Evolutionary conservation across 2,113 vertebrate genomes (phyloP).

Genomic region (Tetraodon nigroviridis): DNA sequence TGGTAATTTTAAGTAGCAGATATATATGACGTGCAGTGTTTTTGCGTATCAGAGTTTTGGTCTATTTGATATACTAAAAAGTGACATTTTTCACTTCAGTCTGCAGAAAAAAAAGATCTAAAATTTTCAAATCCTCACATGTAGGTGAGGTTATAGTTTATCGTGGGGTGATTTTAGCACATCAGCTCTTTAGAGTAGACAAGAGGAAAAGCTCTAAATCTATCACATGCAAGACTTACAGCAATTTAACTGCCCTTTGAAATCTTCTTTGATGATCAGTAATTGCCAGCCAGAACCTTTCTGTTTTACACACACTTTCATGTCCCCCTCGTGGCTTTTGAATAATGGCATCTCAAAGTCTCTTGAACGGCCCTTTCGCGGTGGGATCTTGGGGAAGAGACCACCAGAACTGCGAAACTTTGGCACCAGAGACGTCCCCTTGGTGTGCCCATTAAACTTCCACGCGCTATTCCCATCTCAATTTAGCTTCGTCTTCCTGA

Average conservation of each 20-base stretch:
- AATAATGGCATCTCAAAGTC: slow-evolving; percentile 67
- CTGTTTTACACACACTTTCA: slow-evolving; percentile 61
- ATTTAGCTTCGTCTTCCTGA: slow-evolving; percentile 71
- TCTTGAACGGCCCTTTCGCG: slow-evolving; percentile 59
- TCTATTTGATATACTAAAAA: slow-evolving; percentile 68
- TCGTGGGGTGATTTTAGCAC: slow-evolving; percentile 35
- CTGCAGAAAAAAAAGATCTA: slow-evolving; percentile 40
- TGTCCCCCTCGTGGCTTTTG: slow-evolving; percentile 60
- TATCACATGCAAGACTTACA: slow-evolving; percentile 48
- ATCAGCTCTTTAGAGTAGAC: slow-evolving; percentile 49
- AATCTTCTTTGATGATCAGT: slow-evolving; percentile 59
- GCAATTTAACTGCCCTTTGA: slow-evolving; percentile 63
- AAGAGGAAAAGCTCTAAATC: slow-evolving; percentile 59
- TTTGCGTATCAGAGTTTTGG: slow-evolving; percentile 40
- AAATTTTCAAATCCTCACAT: slow-evolving; percentile 13
- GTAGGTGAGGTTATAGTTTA: slow-evolving; percentile 32
- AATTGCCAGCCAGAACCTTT: slow-evolving; percentile 54
- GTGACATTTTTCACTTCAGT: slow-evolving; percentile 54
- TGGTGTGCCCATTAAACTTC: slow-evolving; percentile 75
- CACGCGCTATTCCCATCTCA: slow-evolving; percentile 68
- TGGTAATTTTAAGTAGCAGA: slow-evolving; percentile 58
- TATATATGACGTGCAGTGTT: slow-evolving; percentile 56
- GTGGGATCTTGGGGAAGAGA: slow-evolving; percentile 63
- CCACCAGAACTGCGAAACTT: slow-evolving; percentile 70
- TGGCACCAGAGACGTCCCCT: slow-evolving; percentile 61